A percentile compares a stretch with the other conserved stretches of the same genome.
These are phyloP conservation scores for Sipha maydis DNA, from an alignment of 2,888 invertebrate species.

Conservation along the genomic window DNA sequence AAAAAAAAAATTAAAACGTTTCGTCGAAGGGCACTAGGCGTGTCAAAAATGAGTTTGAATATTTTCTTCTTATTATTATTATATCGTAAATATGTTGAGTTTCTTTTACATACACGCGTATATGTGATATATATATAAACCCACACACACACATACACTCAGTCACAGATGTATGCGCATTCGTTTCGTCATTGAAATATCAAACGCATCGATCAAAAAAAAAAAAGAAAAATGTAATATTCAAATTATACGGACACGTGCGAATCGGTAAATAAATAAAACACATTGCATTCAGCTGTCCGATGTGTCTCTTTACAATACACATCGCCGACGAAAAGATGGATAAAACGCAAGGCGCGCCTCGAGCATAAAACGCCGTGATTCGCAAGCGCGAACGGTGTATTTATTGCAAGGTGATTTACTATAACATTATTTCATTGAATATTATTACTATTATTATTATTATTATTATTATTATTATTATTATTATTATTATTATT, in stretches of 20 bases:
- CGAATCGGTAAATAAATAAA: too few relatives aligned
- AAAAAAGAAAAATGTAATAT: neutral
- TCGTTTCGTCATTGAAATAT: conserved; percentile 8
- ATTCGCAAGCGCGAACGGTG: neutral
- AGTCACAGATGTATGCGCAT: too few relatives aligned
- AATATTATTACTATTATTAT: too few relatives aligned
- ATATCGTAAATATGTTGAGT: neutral
- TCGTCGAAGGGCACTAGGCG: conserved; percentile 32
- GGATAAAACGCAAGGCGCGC: neutral
- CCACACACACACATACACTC: neutral
- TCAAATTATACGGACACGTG: neutral
- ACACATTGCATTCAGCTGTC: too few relatives aligned
- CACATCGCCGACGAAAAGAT: too few relatives aligned
- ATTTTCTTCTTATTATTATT: neutral
- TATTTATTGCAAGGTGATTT: neutral
- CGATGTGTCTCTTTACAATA: too few relatives aligned
- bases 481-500: neutral
- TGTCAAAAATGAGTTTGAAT: neutral
- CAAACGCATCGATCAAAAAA: neutral
- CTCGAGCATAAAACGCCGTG: neutral
- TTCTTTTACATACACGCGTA: neutral
- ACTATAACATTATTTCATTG: neutral
- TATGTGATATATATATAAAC: neutral
- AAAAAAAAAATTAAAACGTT: conserved; percentile 6
- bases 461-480: neutral